phyloP scores from a whole-genome alignment of 92 coral and sea anemone species.

The Epizoanthus scotinus region DNA sequence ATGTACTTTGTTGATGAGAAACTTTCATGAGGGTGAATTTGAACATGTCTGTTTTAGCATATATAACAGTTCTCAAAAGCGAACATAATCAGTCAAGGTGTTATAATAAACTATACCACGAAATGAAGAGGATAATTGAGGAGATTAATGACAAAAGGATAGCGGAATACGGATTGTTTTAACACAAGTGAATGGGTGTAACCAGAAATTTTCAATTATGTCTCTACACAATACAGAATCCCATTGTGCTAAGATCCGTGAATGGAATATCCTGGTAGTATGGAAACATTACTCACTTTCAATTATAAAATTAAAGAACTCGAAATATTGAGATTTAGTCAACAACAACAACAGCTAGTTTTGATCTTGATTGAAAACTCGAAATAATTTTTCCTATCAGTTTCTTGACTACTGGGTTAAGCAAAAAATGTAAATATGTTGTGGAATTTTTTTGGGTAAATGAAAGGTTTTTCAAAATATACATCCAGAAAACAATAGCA shows the following conservation, averaged over 20 bases:
- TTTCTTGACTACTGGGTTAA: background rate
- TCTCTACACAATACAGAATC: background rate
- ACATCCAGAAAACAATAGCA: conserved; percentile 1
- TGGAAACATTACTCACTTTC: background rate
- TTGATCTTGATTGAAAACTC: background rate
- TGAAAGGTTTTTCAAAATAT: background rate
- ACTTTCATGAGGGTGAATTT: background rate
- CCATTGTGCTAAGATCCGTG: background rate
- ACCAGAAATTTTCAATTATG: background rate
- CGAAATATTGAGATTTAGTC: background rate
- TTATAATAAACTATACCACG: conserved; percentile 16
- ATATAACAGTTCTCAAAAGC: conserved; percentile 13
- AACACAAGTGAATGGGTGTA: conserved; percentile 16
- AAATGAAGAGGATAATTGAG: background rate
- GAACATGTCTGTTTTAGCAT: background rate
- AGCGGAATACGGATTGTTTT: conserved; percentile 8
- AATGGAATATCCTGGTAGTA: background rate
- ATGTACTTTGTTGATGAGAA: too few relatives aligned
- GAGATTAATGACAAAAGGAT: background rate
- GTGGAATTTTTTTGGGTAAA: background rate
- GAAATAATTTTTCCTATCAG: background rate
- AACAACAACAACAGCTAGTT: background rate
- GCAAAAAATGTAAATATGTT: background rate
- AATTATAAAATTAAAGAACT: conserved; percentile 9
- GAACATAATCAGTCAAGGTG: conserved; percentile 1